Percentiles rank a stretch among this genome's conserved stretches.
phyloP scores from a whole-genome alignment of 2,113 vertebrate genomes.

The Phalacrocorax pelagicus region DNA sequence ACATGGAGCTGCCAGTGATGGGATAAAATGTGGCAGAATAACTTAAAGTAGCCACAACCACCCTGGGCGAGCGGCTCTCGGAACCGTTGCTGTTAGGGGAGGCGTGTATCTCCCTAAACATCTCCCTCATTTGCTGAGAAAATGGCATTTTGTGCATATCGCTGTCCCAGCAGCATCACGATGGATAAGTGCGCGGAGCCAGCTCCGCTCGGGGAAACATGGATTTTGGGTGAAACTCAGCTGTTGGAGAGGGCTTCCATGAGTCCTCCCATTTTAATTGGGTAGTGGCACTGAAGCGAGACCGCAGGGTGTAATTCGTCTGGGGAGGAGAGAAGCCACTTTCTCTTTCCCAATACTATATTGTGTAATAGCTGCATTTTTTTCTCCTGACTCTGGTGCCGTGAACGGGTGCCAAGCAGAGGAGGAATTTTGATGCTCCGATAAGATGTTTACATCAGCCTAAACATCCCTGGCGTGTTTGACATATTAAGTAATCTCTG shows the following conservation, averaged over 20 bases:
- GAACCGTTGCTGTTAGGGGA: neutral
- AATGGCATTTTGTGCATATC: neutral
- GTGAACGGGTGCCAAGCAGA: conserved; percentile 61
- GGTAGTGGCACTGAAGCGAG: neutral
- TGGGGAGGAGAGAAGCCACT: conserved; percentile 24
- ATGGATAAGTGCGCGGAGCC: neutral
- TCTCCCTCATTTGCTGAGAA: neutral
- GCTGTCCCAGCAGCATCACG: fast-evolving
- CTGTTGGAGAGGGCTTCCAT: neutral
- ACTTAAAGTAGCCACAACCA: neutral
- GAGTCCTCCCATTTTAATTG: neutral
- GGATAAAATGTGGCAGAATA: neutral
- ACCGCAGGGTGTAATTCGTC: neutral
- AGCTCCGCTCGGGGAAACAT: neutral
- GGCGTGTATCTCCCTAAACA: neutral
- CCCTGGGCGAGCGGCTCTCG: fast-evolving
- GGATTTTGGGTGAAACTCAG: neutral
- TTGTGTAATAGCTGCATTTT: conserved; percentile 74
- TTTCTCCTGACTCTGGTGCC: conserved; percentile 57
- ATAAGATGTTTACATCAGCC: conserved; percentile 80
- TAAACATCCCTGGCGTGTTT: conserved; percentile 52
- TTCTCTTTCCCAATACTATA: conserved; percentile 49
- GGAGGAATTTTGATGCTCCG: conserved; percentile 60
- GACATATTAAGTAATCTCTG: conserved; percentile 57
- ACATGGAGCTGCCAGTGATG: neutral